phyloP scores from a whole-genome alignment of 2,888 invertebrate species.

The Iselma pallidipennis region DNA sequence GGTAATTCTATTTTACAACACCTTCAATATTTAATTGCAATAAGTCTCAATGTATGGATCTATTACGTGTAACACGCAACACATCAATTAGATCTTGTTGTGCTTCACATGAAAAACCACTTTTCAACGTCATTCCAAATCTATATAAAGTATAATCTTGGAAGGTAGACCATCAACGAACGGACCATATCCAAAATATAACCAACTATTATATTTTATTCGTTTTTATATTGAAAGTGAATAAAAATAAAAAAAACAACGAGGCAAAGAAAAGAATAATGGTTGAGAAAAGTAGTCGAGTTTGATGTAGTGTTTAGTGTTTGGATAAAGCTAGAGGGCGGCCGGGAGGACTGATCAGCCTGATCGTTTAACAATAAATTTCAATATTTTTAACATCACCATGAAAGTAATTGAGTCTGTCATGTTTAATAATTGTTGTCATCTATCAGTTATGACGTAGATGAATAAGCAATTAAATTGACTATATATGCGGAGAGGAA shows the following conservation, averaged over 20 bases:
- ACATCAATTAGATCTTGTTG: neutral
- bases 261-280: no score
- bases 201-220: no score
- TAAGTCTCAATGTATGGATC: neutral
- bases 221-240: no score
- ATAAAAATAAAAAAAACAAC: no score
- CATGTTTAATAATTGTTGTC: conserved; percentile 25
- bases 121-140: neutral
- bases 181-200: no score
- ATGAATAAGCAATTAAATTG: conserved; percentile 18
- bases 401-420: conserved; percentile 22
- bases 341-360: neutral
- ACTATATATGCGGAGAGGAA: neutral
- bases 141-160: neutral
- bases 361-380: conserved; percentile 17
- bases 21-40: neutral
- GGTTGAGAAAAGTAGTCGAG: no score
- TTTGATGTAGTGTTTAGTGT: no score
- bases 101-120: neutral
- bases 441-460: conserved; percentile 23
- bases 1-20: neutral
- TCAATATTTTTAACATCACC: conserved; percentile 13
- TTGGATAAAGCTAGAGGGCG: neutral
- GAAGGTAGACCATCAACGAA: no score
- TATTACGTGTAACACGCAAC: conserved; percentile 16